A percentile compares a stretch with the other conserved stretches of the same genome.
phyloP scores from a whole-genome alignment of 2,113 vertebrate species.

The Chaetorhynchus papuensis region DNA sequence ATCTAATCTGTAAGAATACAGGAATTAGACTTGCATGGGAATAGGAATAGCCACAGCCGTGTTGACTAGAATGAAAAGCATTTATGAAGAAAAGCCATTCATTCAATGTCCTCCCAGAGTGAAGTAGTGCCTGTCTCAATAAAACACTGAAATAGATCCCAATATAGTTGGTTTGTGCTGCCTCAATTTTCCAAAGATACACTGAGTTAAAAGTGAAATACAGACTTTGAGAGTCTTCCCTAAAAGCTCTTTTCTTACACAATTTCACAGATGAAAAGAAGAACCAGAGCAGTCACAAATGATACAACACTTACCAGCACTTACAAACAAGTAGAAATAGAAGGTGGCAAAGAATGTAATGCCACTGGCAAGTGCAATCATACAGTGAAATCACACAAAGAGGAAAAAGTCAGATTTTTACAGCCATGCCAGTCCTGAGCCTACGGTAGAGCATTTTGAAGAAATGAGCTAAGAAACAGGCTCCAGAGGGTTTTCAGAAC shows the following conservation, averaged over 20 bases:
- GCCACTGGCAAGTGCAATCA: not conserved
- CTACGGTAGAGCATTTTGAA: not conserved
- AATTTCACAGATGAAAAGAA: not conserved
- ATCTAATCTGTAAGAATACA: not conserved
- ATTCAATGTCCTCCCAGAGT: not conserved
- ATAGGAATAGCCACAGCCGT: not conserved
- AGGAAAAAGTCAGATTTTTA: not conserved
- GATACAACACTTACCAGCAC: not conserved
- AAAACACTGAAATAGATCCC: not conserved
- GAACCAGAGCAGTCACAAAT: not conserved
- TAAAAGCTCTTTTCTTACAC: not conserved
- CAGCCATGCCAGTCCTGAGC: not conserved
- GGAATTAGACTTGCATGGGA: not conserved
- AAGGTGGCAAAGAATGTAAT: not conserved
- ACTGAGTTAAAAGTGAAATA: not conserved
- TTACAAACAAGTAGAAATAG: not conserved
- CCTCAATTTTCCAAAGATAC: not conserved
- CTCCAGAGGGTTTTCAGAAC: not conserved
- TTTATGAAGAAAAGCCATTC: not conserved
- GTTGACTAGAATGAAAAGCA: not conserved
- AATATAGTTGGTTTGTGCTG: not conserved
- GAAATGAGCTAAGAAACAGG: not conserved
- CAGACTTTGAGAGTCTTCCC: not conserved
- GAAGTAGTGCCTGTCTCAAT: not conserved
- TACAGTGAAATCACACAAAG: not conserved